These are phyloP conservation scores for Cantharis nigra DNA, from an alignment of 2,888 invertebrate species.

Conservation along the genomic window DNA sequence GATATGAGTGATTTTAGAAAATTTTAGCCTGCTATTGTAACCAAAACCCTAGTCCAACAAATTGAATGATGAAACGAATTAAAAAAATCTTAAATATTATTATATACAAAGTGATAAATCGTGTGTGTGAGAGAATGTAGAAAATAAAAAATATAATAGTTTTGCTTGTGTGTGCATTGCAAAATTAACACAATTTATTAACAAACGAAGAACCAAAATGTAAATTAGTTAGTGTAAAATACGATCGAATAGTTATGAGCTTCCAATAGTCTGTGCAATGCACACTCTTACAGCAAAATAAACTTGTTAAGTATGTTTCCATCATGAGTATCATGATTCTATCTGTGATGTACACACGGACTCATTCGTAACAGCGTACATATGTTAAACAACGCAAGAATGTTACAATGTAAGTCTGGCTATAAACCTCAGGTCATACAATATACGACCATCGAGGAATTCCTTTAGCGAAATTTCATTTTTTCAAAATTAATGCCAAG, in stretches of 20 bases:
- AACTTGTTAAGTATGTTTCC: conserved; percentile 28
- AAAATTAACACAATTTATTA: not conserved
- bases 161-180: not conserved
- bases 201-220: conserved; percentile 1
- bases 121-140: conserved; percentile 36
- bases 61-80: conserved; percentile 34
- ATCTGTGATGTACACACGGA: conserved; percentile 50
- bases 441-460: conserved; percentile 4
- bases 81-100: conserved; percentile 30
- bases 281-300: conserved; percentile 10
- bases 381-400: conserved; percentile 57
- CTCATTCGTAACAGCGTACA: conserved; percentile 57
- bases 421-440: conserved; percentile 20
- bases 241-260: conserved; percentile 11
- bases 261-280: conserved; percentile 23
- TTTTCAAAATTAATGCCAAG: not conserved
- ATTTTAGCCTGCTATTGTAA: conserved; percentile 40
- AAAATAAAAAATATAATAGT: conserved; percentile 9
- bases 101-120: conserved; percentile 35
- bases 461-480: not conserved
- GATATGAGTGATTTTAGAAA: conserved; percentile 38
- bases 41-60: conserved; percentile 39
- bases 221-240: not conserved
- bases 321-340: conserved; percentile 43
- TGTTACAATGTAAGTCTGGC: conserved; percentile 53